Percentiles rank a stretch among this genome's conserved stretches.
Conservation (phyloP, 2,113 vertebrate species). For the Himantopus leucocephalus region DNA sequence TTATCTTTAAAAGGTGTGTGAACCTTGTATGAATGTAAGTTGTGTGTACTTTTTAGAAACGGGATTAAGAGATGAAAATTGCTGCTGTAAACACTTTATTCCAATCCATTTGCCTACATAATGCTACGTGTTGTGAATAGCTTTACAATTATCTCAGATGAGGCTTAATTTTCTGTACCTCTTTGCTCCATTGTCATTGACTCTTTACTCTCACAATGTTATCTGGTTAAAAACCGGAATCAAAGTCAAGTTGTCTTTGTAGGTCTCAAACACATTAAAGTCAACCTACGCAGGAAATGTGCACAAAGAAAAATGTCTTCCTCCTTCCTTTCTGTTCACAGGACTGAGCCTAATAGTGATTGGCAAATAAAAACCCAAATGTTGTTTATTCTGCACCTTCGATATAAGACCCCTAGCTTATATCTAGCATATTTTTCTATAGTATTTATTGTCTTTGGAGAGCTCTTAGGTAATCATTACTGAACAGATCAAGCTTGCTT, state of each 20-base stretch:
- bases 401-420: not conserved
- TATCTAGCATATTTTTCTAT: not conserved
- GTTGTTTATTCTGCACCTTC: not conserved
- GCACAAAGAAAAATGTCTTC: not conserved
- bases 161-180: not conserved
- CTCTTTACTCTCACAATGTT: not conserved
- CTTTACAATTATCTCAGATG: not conserved
- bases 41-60: not conserved
- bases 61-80: not conserved
- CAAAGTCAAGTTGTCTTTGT: not conserved
- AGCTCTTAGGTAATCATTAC: not conserved
- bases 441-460: not conserved
- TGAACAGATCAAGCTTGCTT: not conserved
- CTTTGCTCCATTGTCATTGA: not conserved
- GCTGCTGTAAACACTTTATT: not conserved
- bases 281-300: not conserved
- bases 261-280: not conserved
- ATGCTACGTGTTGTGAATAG: not conserved
- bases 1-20: not conserved
- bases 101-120: not conserved
- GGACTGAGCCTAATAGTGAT: not conserved
- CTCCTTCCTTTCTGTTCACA: not conserved
- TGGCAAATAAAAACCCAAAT: not conserved
- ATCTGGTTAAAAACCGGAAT: not conserved
- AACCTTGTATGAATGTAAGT: not conserved